Percentiles rank a stretch among this genome's conserved stretches.
Evolutionary conservation across 2,797 vertebrate genomes (phyloP).

Genomic region (Petrocephalus schoutedeni): DNA sequence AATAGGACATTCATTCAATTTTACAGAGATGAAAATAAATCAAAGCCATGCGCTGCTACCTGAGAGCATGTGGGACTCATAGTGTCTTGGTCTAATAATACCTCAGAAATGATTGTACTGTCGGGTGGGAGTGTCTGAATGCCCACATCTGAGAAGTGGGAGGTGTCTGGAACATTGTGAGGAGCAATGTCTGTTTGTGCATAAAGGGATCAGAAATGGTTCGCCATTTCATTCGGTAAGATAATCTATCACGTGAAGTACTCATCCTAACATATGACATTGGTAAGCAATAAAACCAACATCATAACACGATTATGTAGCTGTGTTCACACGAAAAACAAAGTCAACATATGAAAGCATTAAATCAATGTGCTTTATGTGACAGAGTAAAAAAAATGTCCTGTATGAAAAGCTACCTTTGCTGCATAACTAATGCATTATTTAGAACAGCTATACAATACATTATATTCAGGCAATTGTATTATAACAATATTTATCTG

Average conservation of each 20-base stretch:
- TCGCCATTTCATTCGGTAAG: not conserved
- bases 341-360: not conserved
- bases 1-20: slow-evolving; percentile 14
- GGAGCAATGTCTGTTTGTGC: not conserved
- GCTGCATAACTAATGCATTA: not conserved
- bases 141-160: not conserved
- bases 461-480: not conserved
- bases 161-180: not conserved
- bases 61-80: not conserved
- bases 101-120: not conserved
- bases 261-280: not conserved
- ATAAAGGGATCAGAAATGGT: not conserved
- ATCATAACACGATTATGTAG: not conserved
- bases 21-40: slow-evolving; percentile 19
- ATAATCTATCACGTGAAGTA: not conserved
- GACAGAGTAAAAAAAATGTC: not conserved
- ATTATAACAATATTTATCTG: not conserved
- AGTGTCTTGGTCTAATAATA: slow-evolving; percentile 15
- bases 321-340: not conserved
- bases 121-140: not conserved
- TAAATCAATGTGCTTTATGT: not conserved
- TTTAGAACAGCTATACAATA: not conserved
- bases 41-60: not conserved
- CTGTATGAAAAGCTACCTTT: not conserved
- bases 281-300: not conserved